Evolutionary conservation across 2,888 invertebrate genomes (phyloP), one percentile per base, ranked within the genome.

Genomic region (Trimorus sp.): DNA sequence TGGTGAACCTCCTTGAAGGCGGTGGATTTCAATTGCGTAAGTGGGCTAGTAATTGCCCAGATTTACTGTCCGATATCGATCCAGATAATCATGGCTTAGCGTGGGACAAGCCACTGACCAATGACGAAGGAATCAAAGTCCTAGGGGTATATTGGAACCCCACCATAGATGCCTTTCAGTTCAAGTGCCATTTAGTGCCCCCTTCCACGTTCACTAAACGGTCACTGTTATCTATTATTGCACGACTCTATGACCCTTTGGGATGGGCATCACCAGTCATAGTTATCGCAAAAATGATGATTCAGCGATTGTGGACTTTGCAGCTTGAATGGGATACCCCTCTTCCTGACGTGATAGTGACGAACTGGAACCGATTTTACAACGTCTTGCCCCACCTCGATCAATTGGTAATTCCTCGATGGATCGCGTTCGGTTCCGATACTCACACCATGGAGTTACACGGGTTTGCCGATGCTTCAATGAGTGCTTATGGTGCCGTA

Each of bases 31-130:
- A 74, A 6, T 40, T 82, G 9, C 53, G 83, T 0, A 82, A 83
- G 40, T 84, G 79, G 84, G 70, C 78, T 5, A 75, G 71, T 12
- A 84, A 85, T 51, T 42, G 48, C 12, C 49, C 48, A 0, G 1
- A 37, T 0, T 42, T 83, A 0, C n/a, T n/a, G n/a, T 7, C 14
- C 1, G 66, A 69, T 11, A 60, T 83, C 7, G 53, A 48, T 3
- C 9, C 38, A 0, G 53, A 26, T 5, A 59, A 80, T 48, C 70
- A 83, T 40, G 79, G 77, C 1, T 49, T 76, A 1, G 79, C 84
- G 0, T 58, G 12, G n/a, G 69, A 59, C 5, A 59, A 40, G 11
- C 4, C 1, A 1, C 15, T 59, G 8, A n/a, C 7, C 9, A 16
- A 14, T 5, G 59, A 59, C 37, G 59, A 59, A 2, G 40, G 59